Percentiles rank a stretch among this genome's conserved stretches.
These are phyloP conservation scores for Pseudolaguvia tuberculata DNA, from an alignment of 2,113 vertebrate genomes.

Conservation along the genomic window DNA sequence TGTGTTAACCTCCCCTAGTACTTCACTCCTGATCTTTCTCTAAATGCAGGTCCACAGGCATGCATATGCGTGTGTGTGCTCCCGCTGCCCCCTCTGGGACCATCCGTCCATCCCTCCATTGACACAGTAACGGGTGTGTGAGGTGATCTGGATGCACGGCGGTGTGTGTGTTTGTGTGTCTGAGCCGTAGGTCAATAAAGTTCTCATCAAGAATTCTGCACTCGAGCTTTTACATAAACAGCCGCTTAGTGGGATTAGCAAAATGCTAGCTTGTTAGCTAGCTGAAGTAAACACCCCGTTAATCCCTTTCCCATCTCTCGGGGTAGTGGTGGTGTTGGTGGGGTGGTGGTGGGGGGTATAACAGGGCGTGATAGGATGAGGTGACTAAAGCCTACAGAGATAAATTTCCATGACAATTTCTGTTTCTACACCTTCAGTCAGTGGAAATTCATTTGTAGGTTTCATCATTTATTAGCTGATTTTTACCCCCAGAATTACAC, in stretches of 20 bases:
- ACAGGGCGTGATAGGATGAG: constrained; percentile 7
- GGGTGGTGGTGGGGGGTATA: neutral
- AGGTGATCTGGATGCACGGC: constrained; percentile 52
- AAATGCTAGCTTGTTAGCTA: constrained; percentile 63
- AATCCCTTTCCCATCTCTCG: constrained; percentile 25
- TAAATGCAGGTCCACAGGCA: constrained; percentile 32
- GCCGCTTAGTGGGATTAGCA: constrained; percentile 73
- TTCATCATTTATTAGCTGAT: too few species aligned
- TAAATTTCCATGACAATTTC: too few species aligned
- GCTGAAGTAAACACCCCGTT: constrained; percentile 66
- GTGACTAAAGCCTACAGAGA: too few species aligned
- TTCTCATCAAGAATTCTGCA: constrained; percentile 66
- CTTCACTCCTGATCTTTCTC: neutral
- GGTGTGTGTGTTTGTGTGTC: constrained; percentile 43
- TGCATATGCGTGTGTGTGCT: constrained; percentile 31
- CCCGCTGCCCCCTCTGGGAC: constrained; percentile 47
- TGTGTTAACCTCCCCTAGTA: constrained; percentile 2
- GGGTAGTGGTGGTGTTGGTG: too few species aligned
- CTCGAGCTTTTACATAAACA: constrained; percentile 70
- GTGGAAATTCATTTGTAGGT: too few species aligned
- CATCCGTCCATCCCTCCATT: constrained; percentile 57
- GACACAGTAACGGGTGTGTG: constrained; percentile 53
- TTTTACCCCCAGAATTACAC: too few species aligned
- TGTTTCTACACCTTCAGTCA: too few species aligned
- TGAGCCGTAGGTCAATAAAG: constrained; percentile 63